Conservation (phyloP, 2,797 vertebrate genomes). For the Mus caroli region DNA sequence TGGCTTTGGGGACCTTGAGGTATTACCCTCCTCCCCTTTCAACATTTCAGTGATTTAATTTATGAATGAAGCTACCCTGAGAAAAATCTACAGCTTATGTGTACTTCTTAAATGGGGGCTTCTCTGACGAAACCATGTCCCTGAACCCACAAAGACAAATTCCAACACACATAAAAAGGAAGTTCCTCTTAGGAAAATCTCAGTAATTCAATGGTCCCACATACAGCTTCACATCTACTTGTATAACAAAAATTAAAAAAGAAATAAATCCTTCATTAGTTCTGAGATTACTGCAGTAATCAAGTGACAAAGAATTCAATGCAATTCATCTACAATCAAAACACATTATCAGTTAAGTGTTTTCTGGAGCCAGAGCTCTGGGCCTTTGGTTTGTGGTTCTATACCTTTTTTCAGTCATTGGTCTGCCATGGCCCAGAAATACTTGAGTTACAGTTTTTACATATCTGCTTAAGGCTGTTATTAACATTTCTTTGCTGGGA, state of each 20-base stretch:
- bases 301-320: not conserved
- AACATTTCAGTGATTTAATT: not conserved
- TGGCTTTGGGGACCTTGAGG: not conserved
- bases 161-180: not conserved
- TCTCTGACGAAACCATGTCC: not conserved
- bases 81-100: not conserved
- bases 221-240: slow-evolving; percentile 5
- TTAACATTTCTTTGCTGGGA: not conserved
- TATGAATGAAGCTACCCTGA: not conserved
- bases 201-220: not conserved
- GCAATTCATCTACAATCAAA: slow-evolving; percentile 7
- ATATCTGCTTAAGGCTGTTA: not conserved
- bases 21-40: not conserved
- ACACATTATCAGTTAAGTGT: not conserved
- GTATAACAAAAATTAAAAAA: not conserved
- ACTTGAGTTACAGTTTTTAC: not conserved
- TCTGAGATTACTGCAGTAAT: slow-evolving; percentile 21
- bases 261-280: slow-evolving; percentile 9
- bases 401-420: not conserved
- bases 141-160: not conserved
- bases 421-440: not conserved
- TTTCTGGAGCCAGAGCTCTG: not conserved
- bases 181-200: slow-evolving; percentile 8
- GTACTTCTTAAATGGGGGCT: not conserved
- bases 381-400: slow-evolving; percentile 11